Base-by-base conservation (phyloP, 2,797 vertebrate genomes). In the Macropus fuliginosus region DNA sequence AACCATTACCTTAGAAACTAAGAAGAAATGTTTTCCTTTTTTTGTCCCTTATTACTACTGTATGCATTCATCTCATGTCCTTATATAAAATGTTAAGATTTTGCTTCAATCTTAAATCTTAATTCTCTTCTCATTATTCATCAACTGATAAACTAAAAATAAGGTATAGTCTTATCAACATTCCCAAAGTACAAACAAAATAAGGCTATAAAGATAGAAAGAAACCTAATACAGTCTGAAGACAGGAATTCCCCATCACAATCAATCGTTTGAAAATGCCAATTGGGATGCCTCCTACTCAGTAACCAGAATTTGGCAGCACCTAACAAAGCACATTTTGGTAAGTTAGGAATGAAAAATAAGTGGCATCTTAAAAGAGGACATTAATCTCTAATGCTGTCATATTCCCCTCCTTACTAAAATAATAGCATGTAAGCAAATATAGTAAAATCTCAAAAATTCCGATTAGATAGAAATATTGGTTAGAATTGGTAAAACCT, bases 11-110 rank as follows among this genome's bases (percentile, higher is more conserved):
- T 87, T 96, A 18, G 34, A 56, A 10, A 29, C 40, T 55, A 93
- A 59, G 91, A 96, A 87, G 94, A 94, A 94, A 92, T 91, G 40
- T 66, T 66, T 66, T 66, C 66, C 16, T 21, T 74, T 74, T 74
- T 74, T 57, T 74, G 18, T 5, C n/a, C 16, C n/a, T 74, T 66
- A 66, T 66, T 6, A 66, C 31, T 62, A 66, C 13, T 31, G 59
- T n/a, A 66, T 4, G 5, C 14, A 21, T 10, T n/a, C 31, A 40
- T 74, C n/a, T 18, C n/a, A 40, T 74, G n/a, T 40, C 66, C 34
- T 21, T 34, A 74, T 34, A 31, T 74, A 74, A 21, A 40, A 74
- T 74, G 66, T 21, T 66, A 66, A 16, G 34, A n/a, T 66, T n/a
- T 74, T 74, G 34, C 66, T 74, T 40, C 66, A 74, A 40, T 74